Evolutionary conservation across 2,797 vertebrate species (phyloP).

Genomic region (Apogon talboti): DNA sequence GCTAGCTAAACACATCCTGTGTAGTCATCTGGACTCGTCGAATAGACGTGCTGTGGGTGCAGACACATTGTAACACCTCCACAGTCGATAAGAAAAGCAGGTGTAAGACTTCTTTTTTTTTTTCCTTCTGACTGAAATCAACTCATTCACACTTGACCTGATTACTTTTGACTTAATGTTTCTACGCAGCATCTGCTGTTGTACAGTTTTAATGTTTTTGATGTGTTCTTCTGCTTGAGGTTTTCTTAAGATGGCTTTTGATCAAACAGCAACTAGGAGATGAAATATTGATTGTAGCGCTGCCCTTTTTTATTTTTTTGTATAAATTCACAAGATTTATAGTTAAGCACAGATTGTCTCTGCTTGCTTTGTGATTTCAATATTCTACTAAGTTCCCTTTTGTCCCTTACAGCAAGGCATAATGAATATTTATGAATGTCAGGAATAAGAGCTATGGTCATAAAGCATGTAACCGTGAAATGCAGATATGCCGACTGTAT

Average conservation of each 20-base stretch:
- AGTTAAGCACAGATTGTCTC: not conserved
- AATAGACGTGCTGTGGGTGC: too few species aligned
- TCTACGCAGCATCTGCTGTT: too few species aligned
- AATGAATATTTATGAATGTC: slow-evolving; percentile 69
- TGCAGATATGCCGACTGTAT: slow-evolving; percentile 37
- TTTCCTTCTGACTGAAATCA: too few species aligned
- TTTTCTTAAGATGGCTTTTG: not conserved
- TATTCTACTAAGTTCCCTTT: slow-evolving; percentile 8
- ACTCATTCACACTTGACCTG: too few species aligned
- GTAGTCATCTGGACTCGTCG: too few species aligned
- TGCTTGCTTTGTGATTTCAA: slow-evolving; percentile 24
- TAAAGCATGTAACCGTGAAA: slow-evolving; percentile 49
- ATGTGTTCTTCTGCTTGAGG: not conserved
- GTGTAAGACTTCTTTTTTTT: too few species aligned
- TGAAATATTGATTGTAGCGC: slow-evolving; percentile 36
- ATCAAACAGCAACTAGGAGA: slow-evolving; percentile 14
- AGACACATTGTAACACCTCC: too few species aligned
- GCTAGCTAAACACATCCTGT: too few species aligned
- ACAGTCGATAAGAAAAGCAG: too few species aligned
- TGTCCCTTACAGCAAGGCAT: slow-evolving; percentile 8
- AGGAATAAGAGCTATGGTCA: slow-evolving; percentile 42
- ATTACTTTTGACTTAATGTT: too few species aligned
- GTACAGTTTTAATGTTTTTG: not conserved
- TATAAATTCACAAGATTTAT: slow-evolving; percentile 26
- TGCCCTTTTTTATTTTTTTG: not conserved